Conservation (phyloP, 2,113 vertebrate species). For the Vombatus ursinus region DNA sequence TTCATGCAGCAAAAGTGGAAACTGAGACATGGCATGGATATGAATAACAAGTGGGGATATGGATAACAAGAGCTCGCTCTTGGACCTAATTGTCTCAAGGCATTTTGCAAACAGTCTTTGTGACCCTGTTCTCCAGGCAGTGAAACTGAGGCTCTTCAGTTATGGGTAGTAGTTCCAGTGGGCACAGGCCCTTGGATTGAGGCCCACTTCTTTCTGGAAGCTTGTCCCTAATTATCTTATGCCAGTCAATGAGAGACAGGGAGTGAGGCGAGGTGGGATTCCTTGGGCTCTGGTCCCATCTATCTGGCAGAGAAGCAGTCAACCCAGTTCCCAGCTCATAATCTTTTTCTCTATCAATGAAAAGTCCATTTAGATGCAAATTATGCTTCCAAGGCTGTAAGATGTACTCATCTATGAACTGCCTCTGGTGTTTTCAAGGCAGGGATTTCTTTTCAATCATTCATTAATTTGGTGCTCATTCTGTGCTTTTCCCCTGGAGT, state of each 20-base stretch:
- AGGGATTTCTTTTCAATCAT: background rate
- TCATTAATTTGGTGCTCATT: background rate
- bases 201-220: conserved; percentile 27
- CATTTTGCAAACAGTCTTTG: background rate
- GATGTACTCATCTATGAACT: background rate
- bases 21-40: background rate
- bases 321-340: background rate
- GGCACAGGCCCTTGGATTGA: conserved; percentile 22
- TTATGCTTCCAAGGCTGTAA: background rate
- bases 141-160: background rate
- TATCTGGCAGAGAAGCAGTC: background rate
- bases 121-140: background rate
- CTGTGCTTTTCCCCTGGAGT: background rate
- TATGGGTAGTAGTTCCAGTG: background rate
- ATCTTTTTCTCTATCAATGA: background rate
- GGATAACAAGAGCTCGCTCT: no score
- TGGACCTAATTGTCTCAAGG: background rate
- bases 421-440: background rate
- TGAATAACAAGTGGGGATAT: background rate
- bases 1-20: background rate
- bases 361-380: background rate
- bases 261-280: background rate
- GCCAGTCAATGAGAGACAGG: background rate
- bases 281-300: background rate
- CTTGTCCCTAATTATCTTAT: no score